Base-by-base conservation (phyloP, 2,888 invertebrate species). In the Monochamus alternatus region DNA sequence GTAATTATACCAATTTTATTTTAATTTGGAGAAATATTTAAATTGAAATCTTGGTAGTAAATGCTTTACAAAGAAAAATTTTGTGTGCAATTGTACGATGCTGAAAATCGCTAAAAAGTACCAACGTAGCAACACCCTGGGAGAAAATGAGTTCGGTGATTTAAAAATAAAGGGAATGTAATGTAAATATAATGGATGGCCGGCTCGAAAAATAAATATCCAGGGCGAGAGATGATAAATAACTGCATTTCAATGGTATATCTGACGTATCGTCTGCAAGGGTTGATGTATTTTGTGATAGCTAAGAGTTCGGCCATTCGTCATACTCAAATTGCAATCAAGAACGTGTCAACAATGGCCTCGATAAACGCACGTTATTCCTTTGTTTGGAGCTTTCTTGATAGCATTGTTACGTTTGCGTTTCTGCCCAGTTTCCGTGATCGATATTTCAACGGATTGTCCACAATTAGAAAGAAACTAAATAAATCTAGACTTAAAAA, bases 261-360 rank as follows among this genome's bases (percentile, higher is more conserved):
- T 82, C 78, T 80, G 83, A 83, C 83, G 82, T 83, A 80, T 81
- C 78, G 79, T 78, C 78, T 79, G 80, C 79, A 85, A 82, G 84
- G 84, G 83, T 83, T 83, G 83, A 81, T 81, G 77, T 81, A 81
- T 82, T 79, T 74, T 73, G 71, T 72, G 81, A 82, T 79, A 80
- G 84, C 84, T 84, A 84, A 83, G 84, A 81, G 85, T 85, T 79
- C 81, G 84, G 84, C 83, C 86, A 88, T 88, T 87, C 87, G 86
- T 88, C 88, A 88, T 87, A 87, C 87, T 88, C 86, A 88, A 88
- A 87, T 83, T 81, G 87, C 84, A 87, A 88, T 88, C 87, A 87
- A 84, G 82, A 84, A 80, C 82, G 83, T 81, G 85, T 83, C 85
- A 86, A 87, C 85, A 86, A 86, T 84, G 80, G 81, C 81, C 74